A percentile compares a stretch with the other conserved stretches of the same genome.
Evolutionary conservation across 2,797 vertebrate genomes (phyloP).

Genomic region (Chloroceryle inda): DNA sequence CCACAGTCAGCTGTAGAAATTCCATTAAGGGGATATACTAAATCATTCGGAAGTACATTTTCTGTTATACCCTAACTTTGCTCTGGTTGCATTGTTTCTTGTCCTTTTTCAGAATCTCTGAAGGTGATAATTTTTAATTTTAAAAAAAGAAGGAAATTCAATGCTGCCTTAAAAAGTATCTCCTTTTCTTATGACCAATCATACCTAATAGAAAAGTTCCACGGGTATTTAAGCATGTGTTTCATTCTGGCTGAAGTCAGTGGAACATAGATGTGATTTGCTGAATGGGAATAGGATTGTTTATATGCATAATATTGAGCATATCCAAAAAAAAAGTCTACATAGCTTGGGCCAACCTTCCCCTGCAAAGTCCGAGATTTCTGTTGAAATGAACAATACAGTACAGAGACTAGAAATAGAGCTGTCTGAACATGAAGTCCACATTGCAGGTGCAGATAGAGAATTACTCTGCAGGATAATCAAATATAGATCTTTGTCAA

Average conservation of each 20-base stretch:
- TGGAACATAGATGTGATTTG: neutral
- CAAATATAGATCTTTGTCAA: neutral
- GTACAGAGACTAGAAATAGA: neutral
- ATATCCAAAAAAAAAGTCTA: neutral
- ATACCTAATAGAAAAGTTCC: neutral
- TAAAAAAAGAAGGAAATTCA: neutral
- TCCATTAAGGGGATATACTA: neutral
- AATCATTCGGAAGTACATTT: neutral
- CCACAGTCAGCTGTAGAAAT: neutral
- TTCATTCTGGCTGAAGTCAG: neutral
- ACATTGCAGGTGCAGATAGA: neutral
- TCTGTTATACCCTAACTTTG: neutral
- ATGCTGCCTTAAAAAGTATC: neutral
- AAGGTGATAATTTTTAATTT: neutral
- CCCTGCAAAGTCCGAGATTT: neutral
- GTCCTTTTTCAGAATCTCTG: neutral
- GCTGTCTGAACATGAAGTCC: neutral
- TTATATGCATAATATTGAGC: neutral
- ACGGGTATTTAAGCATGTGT: neutral
- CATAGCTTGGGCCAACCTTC: neutral
- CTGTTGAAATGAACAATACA: neutral
- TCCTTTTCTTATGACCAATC: neutral
- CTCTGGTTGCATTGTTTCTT: neutral
- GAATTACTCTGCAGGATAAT: neutral
- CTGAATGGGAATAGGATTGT: neutral